These are phyloP conservation scores for Caenorhabditis brenneri DNA, from an alignment of 1,140 invertebrate species.

Conservation along the genomic window DNA sequence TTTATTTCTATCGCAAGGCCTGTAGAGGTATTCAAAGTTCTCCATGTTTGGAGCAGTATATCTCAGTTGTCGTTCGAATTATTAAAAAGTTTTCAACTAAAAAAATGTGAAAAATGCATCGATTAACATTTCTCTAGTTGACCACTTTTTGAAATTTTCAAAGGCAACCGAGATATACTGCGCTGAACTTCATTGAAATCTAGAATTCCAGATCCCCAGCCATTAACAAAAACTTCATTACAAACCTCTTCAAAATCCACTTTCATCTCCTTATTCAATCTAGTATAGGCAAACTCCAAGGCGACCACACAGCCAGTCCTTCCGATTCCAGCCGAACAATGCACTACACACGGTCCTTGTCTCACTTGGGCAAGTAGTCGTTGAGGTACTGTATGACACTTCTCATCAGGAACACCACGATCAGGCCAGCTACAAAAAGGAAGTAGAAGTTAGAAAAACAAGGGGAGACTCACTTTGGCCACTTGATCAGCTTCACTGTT, in stretches of 20 bases:
- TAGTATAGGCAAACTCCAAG: neutral
- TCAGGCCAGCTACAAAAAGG: constrained; percentile 32
- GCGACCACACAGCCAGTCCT: constrained; percentile 78
- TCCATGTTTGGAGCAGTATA: too few species aligned
- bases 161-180: too few species aligned
- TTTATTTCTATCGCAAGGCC: too few species aligned
- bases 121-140: too few species aligned
- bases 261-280: neutral
- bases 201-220: neutral
- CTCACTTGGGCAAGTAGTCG: neutral
- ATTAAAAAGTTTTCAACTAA: too few species aligned
- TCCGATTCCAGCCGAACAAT: constrained; percentile 86
- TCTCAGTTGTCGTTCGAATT: too few species aligned
- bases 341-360: constrained; percentile 81
- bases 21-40: too few species aligned
- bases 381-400: constrained; percentile 3
- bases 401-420: constrained; percentile 16
- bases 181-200: too few species aligned
- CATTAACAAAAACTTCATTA: neutral
- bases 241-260: constrained; percentile 18
- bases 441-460: neutral
- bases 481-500: constrained; percentile 30
- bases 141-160: neutral
- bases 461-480: neutral
- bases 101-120: too few species aligned